Base-by-base conservation (phyloP, 2,797 vertebrate species). In the Rhinichthys osculus region DNA sequence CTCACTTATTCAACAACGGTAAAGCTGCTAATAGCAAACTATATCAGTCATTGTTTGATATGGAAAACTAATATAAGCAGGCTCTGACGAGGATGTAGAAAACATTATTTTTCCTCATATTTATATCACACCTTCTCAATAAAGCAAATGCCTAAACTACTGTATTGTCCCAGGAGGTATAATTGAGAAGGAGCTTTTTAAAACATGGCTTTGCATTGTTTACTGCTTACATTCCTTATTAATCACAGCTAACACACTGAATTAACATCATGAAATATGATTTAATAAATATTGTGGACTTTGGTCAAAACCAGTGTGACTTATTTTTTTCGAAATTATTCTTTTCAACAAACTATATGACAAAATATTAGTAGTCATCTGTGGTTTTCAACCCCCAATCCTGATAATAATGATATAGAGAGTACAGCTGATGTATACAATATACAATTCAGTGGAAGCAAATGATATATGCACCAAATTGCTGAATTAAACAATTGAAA, bases 201-300 rank as follows among this genome's bases (percentile, higher is more conserved):
- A 81, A 84, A 85, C 47, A 85, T 42, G 76, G 78, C 52, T 77
- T 35, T 82, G 84, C 79, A 23, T 27, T 85, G 78, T 71, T 87
- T 21, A 76, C 67, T 79, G 83, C 83, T 88, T 79, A 89, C 83
- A 88, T 90, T 89, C 83, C 86, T 89, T 88, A 70, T 72, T 79
- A 87, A 78, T 87, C 82, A 87, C 80, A 87, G 81, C 19, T 67
- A 47, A 78, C 54, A 73, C 44, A 88, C 83, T 70, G 80, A 86
- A 89, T 92, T 93, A 85, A 82, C 76, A 44, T 44, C 16, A 52
- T 76, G 81, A 40, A 81, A 10, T 11, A 82, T 44, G 33, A 59
- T 81, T 69, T 78, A 87, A 88, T 84, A 87, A 88, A 89, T 11
- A 62, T 50, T 47, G 33, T 81, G 81, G 4, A 66, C 62, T 40